Evolutionary conservation across 2,888 invertebrate species (phyloP), one percentile per base, ranked within the genome.

Genomic region (Rotaria magnacalcarata): DNA sequence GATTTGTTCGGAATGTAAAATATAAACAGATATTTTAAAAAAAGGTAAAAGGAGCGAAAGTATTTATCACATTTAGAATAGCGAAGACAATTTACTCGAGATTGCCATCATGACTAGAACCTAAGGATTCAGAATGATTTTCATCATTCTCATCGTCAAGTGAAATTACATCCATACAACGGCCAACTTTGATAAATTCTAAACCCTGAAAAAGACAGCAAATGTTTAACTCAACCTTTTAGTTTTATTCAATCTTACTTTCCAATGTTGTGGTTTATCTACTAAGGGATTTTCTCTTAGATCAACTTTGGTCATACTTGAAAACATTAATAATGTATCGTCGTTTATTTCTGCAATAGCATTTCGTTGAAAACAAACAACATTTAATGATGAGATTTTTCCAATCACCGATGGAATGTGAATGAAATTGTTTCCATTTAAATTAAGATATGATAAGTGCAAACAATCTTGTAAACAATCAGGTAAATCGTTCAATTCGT

Each of bases 261-360:
- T 80, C 80, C 80, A 80, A 80, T 80, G 80, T 47, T 58, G 75
- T 24, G 85, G 80, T 58, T 84, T 47, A 10, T 86, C 34, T 27
- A 86, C 60, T 58, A 86, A 85, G 50, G 58, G 50, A 86, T 86
- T 86, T 34, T 85, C 85, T 56, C 85, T 85, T 50, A 86, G n/a
- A 60, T 85, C 86, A 21, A 84, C 75, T 86, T 85, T 85, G 54
- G 80, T 86, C 34, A 85, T 80, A 60, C 24, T 52, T 0, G 80
- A 80, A 27, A 86, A 60, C n/a, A 54, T 80, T 7, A 86, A 50
- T 24, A 85, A 80, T 47, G 60, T 41, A 34, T 86, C 85, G 60
- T 86, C 86, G 27, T 74, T 80, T n/a, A 86, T 41, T 84, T 85
- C 67, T 21, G 56, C 75, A 75, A 86, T 86, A 43, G 67, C 50